Evolutionary conservation across 2,888 invertebrate species (phyloP), one percentile per base, ranked within the genome.

Genomic region (Agrilus mali): DNA sequence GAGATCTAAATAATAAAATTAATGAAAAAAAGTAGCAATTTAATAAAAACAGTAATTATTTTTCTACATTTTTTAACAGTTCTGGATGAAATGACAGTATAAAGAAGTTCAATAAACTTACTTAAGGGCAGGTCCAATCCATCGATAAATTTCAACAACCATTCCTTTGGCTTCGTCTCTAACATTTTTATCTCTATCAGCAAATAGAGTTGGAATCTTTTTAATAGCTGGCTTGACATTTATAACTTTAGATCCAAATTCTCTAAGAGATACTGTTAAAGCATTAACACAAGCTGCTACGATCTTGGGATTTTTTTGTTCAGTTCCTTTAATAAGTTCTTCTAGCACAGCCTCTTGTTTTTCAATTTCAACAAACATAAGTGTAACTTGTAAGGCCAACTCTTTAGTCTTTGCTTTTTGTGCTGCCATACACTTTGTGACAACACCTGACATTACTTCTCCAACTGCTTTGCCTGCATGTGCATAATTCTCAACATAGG

Each of bases 321-420:
- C 87, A 70, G 92, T 83, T 32, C 96, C 96, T 69, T 94, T 94
- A 15, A 93, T 69, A 2, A 97, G 70, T 64, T 94, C 95, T 52
- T 96, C 96, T 54, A 83, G 72, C 0, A 92, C 90, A 10, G 78
- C 67, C 50, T 96, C 96, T 47, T 87, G 85, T 62, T 93, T 95
- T 60, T 97, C 96, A 57, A 95, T 90, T 72, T 97, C 96, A 52
- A 96, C 76, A 63, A 87, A 95, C 88, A 94, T 89, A 46, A 97
- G 70, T 5, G 84, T 81, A 48, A 96, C 77, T 69, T 94, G 94
- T 45, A 86, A 72, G 0, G 92, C 86, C 38, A 93, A 73, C 51
- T 96, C 96, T 64, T 86, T 89, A 7, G 94, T 95, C 66, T 86
- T 92, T 5, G 86, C 78, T 69, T 82, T 90, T 3, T 90, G 83